A percentile compares a stretch with the other conserved stretches of the same genome.
These are phyloP conservation scores for Poeciliopsis retropinna DNA, from an alignment of 2,113 vertebrate species.

Conservation along the genomic window DNA sequence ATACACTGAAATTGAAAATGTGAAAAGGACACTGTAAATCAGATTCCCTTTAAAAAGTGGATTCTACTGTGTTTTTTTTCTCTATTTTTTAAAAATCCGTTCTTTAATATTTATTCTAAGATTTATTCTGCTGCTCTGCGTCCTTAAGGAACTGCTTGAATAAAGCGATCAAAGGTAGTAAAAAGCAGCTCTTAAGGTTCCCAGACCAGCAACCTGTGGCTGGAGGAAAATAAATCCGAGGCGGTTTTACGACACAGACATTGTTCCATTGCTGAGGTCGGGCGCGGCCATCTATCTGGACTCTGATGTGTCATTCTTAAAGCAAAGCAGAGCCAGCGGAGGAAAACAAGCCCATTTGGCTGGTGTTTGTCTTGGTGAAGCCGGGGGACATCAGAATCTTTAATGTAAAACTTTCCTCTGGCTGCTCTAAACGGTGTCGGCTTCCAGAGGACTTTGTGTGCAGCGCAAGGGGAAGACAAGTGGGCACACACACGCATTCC, in stretches of 20 bases:
- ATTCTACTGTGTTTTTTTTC: background rate
- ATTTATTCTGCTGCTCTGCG: background rate
- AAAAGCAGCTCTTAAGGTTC: background rate
- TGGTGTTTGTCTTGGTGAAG: constrained; percentile 60
- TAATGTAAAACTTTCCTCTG: constrained; percentile 74
- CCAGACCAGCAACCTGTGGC: background rate
- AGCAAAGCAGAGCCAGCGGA: constrained; percentile 32
- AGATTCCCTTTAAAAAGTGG: background rate
- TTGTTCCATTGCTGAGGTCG: constrained; percentile 35
- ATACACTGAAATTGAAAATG: no score
- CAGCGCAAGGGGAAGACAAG: background rate
- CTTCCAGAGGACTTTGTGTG: constrained; percentile 55
- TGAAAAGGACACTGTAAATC: background rate
- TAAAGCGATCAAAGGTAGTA: background rate
- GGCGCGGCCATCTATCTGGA: constrained; percentile 14
- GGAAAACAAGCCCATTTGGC: constrained; percentile 51
- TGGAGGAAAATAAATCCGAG: background rate
- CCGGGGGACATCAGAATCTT: constrained; percentile 63
- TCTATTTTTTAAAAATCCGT: no score
- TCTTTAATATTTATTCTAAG: background rate
- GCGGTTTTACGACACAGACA: background rate
- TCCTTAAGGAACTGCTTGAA: background rate
- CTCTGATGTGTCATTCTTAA: constrained; percentile 40
- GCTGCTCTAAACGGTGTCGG: constrained; percentile 54
- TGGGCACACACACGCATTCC: background rate